Conservation (phyloP, 2,888 invertebrate species). For the Drosophila kambysellisi region DNA sequence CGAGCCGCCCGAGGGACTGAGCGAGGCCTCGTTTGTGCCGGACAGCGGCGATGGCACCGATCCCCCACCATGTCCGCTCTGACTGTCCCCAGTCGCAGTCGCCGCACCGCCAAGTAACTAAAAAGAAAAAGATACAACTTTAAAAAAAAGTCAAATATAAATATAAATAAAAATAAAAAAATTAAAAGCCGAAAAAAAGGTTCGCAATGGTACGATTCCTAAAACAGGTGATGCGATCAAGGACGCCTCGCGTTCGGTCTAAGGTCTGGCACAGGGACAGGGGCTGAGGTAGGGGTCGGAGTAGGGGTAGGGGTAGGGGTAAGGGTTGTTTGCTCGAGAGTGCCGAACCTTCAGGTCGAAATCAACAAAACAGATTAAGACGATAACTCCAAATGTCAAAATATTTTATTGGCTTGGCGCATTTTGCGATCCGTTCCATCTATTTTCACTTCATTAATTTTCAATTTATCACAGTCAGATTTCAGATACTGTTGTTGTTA, state of each 20-base stretch:
- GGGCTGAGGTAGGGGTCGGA: neutral
- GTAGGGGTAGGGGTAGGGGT: neutral
- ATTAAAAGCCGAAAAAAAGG: conserved; percentile 43
- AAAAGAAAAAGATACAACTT: conserved; percentile 34
- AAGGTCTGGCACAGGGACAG: conserved; percentile 7
- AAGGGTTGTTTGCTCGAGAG: conserved; percentile 23
- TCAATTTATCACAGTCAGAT: conserved; percentile 85
- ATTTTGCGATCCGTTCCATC: conserved; percentile 85
- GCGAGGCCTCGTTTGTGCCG: conserved; percentile 90
- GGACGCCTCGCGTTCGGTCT: conserved; percentile 31
- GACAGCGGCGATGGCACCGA: conserved; percentile 91
- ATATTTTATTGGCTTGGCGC: conserved; percentile 85
- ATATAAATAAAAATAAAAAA: neutral
- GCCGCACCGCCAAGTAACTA: conserved; percentile 74
- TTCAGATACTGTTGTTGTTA: conserved; percentile 71
- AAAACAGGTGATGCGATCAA: conserved; percentile 71
- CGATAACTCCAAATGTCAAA: conserved; percentile 85
- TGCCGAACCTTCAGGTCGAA: conserved; percentile 58
- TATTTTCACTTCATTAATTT: conserved; percentile 85
- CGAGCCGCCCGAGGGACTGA: conserved; percentile 89
- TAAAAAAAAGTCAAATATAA: conserved; percentile 27
- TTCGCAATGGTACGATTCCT: conserved; percentile 38
- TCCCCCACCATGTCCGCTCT: conserved; percentile 72
- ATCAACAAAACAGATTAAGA: conserved; percentile 84
- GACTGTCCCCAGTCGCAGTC: conserved; percentile 65